Percentiles rank a stretch among this genome's conserved stretches.
These are phyloP conservation scores for Antrozous pallidus DNA, from an alignment of 2,797 vertebrate species.

Conservation along the genomic window DNA sequence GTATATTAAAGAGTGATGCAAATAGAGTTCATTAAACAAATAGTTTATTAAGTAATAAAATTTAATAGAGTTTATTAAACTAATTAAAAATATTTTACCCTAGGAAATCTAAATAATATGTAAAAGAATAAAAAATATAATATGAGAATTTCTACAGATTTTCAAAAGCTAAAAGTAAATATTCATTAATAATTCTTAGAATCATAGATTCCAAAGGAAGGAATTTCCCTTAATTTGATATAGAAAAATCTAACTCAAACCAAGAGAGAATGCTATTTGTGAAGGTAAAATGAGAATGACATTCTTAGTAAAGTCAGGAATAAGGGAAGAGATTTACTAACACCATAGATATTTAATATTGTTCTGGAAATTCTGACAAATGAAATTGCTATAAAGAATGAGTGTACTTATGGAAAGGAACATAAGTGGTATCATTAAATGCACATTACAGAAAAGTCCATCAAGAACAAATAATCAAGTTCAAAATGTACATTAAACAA, in stretches of 20 bases:
- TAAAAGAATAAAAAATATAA: slow-evolving; percentile 45
- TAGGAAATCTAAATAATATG: slow-evolving; percentile 1
- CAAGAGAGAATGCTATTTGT: slow-evolving; percentile 6
- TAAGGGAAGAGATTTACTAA: background rate
- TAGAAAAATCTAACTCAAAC: slow-evolving; percentile 21
- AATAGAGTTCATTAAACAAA: too few species aligned
- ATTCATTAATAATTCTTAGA: slow-evolving; percentile 23
- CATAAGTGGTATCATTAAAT: background rate
- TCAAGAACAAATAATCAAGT: slow-evolving; percentile 25
- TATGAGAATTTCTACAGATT: background rate
- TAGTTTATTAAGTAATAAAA: too few species aligned
- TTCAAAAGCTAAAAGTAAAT: slow-evolving; percentile 30
- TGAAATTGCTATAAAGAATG: slow-evolving; percentile 6
- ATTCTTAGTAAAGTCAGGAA: slow-evolving; percentile 12
- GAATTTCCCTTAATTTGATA: slow-evolving; percentile 12
- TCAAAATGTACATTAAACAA: slow-evolving; percentile 38
- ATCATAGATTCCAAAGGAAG: background rate
- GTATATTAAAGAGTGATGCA: slow-evolving; percentile 2
- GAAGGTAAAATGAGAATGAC: background rate
- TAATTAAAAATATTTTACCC: slow-evolving; percentile 4
- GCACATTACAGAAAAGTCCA: slow-evolving; percentile 20
- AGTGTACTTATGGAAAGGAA: background rate
- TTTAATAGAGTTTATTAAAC: background rate
- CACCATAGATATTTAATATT: background rate
- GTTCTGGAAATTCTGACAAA: slow-evolving; percentile 31